A percentile compares a stretch with the other conserved stretches of the same genome.
phyloP scores from a whole-genome alignment of 2,797 vertebrate genomes.

The Glyptemys insculpta region DNA sequence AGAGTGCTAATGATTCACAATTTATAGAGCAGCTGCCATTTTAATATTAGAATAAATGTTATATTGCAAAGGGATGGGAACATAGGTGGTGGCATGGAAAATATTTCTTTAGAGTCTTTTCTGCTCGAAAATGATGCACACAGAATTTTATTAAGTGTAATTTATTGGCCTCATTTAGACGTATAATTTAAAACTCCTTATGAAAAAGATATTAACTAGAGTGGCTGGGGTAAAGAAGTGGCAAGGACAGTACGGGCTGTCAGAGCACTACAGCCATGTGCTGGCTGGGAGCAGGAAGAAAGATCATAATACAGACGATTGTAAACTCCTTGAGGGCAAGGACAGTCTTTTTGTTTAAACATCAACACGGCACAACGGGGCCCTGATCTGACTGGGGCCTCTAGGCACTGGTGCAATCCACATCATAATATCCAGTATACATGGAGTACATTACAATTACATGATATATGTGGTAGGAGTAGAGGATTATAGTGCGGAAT shows the following conservation, averaged over 20 bases:
- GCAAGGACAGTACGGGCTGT: conserved; percentile 50
- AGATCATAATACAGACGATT: not conserved
- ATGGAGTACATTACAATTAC: not conserved
- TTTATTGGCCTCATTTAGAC: conserved; percentile 86
- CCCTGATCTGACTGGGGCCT: not conserved
- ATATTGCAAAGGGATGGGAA: conserved; percentile 79
- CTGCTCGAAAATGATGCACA: conserved; percentile 81
- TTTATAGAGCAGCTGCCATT: conserved; percentile 91
- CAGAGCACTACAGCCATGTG: not conserved
- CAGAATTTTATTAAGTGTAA: conserved; percentile 84
- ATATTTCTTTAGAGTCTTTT: conserved; percentile 86
- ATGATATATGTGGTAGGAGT: not conserved
- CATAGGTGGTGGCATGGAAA: conserved; percentile 79
- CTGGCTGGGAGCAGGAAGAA: conserved; percentile 8
- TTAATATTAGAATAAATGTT: conserved; percentile 93
- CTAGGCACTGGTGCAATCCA: not conserved
- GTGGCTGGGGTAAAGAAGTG: conserved; percentile 62
- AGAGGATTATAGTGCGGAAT: not conserved
- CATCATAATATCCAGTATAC: not conserved
- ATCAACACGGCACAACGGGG: not conserved
- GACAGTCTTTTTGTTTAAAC: not conserved
- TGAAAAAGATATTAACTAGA: conserved; percentile 83
- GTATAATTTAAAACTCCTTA: conserved; percentile 85
- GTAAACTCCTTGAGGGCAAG: not conserved
- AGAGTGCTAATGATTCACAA: conserved; percentile 89